Evolutionary conservation across 2,888 invertebrate species (phyloP), one percentile per base, ranked within the genome.

Genomic region (Flexamia atlantica): DNA sequence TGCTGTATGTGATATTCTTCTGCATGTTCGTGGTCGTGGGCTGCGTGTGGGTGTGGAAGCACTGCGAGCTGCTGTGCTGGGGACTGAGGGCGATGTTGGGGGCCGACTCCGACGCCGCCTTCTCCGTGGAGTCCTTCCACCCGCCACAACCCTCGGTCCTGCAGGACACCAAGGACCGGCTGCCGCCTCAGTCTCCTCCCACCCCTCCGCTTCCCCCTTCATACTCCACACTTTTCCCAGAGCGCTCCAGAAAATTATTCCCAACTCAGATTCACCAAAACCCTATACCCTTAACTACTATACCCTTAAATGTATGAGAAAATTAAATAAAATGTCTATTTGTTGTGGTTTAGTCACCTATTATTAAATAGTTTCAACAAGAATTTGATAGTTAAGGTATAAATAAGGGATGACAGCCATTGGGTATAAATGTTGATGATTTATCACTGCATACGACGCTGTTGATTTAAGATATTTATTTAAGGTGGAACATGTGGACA

Each of bases 31-130:
- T 64, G 7, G 64, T 64, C 14, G 28, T 64, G 4, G 64, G 64
- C 1, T 30, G 28, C 25, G 5, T 64, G 3, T 28, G 28, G 64
- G 3, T 30, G 64, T 64, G 64, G 64, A 64, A 64, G 28, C 25
- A 64, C 17, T 64, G 64, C 30, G 64, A 64, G 64, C 20, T 64
- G 28, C 28, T 64, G 3, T 64, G 23, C 53, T 53, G 64, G 64
- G 64, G 28, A 17, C 0, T 64, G 28, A 64, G 28, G 64, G 1
- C 14, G 30, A 1, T 64, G 64, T 10, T 64, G 28, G 28, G 64
- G 7, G 0, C 10, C 0, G 64, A 64, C 12, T 57, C 57, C 20
- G 23, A 23, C 23, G 57, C 23, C 23, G 20, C 57, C 57, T 10
- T 12, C 28, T 1, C 28, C 0, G 28, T 30, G 1, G 14, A 10